Base-by-base conservation (phyloP, 2,113 vertebrate genomes). In the Chaetura pelagica region DNA sequence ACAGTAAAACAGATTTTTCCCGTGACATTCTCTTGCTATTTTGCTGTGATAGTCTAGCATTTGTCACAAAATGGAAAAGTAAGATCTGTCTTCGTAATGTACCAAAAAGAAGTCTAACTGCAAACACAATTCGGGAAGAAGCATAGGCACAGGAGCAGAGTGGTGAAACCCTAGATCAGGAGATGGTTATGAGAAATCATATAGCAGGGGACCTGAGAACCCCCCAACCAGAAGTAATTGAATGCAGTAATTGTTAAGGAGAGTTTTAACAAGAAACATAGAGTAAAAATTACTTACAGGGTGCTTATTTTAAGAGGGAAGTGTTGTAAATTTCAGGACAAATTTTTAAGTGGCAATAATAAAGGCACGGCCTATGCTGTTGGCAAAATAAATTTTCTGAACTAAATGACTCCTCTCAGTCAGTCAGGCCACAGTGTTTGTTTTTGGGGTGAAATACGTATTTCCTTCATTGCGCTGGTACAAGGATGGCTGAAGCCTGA, bases 21-120 rank as follows among this genome's bases (percentile, higher is more conserved):
- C 91, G 81, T 54, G 80, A 93, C 80, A 40, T 96, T 97, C 94
- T 57, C 66, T 89, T 90, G 83, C 84, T 86, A 84, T 91, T 95
- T 94, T 93, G 92, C 96, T 87, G 49, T 84, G 75, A 90, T 96
- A 95, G 82, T 89, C 95, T 96, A 61, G 91, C 76, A 97, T 95
- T 93, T 97, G 79, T 97, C 94, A 95, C 87, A 93, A 94, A 86
- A 93, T 76, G 92, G 96, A 96, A 97, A 97, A 97, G 72, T 74
- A 89, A 91, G 51, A 38, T 95, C 81, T 94, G 59, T 89, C 69
- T 95, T 96, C 62, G 21, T 84, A 91, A 66, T 34, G 40, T 84
- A 92, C 67, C 54, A 26, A 79, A 89, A 89, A 92, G 90, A 96
- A 90, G 48, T 66, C 84, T 87, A 84, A 79, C 73, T 88, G 76